A percentile compares a stretch with the other conserved stretches of the same genome.
Conservation (phyloP, 2,888 invertebrate genomes). For the Acrocera orbiculus region DNA sequence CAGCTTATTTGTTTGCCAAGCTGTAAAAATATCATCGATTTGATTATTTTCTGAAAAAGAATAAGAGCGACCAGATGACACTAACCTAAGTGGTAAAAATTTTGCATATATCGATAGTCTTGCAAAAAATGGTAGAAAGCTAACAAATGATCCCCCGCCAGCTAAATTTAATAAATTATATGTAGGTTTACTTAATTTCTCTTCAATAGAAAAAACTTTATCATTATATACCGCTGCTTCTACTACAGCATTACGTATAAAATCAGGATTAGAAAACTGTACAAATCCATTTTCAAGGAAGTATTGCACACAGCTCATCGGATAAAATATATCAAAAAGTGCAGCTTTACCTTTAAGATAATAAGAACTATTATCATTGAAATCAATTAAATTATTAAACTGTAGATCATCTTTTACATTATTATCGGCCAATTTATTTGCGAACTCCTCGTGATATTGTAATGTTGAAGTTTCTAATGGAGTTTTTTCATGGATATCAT, state of each 20-base stretch:
- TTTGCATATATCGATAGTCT: constrained; percentile 44
- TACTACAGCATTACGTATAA: constrained; percentile 52
- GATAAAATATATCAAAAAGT: constrained; percentile 42
- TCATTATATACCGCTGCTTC: constrained; percentile 43
- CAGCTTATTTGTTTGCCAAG: constrained; percentile 49
- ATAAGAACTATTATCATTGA: constrained; percentile 35
- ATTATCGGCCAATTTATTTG: constrained; percentile 17
- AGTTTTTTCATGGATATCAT: constrained; percentile 44
- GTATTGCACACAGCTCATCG: constrained; percentile 21
- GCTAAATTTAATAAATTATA: constrained; percentile 51
- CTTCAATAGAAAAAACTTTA: constrained; percentile 42
- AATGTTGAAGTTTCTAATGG: constrained; percentile 25
- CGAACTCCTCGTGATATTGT: not conserved
- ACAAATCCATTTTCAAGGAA: constrained; percentile 34
- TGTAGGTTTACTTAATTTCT: constrained; percentile 31
- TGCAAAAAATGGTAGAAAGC: constrained; percentile 56
- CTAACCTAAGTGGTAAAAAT: constrained; percentile 49
- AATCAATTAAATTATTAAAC: constrained; percentile 21
- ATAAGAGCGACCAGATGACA: constrained; percentile 50
- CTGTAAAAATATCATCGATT: constrained; percentile 40
- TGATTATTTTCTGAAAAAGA: constrained; percentile 9
- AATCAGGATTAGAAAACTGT: constrained; percentile 60
- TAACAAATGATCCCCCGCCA: constrained; percentile 54
- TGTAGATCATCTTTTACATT: constrained; percentile 22
- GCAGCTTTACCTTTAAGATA: constrained; percentile 54